Conservation (phyloP, 2,888 invertebrate species). For the Siphonodentalium dalli region DNA sequence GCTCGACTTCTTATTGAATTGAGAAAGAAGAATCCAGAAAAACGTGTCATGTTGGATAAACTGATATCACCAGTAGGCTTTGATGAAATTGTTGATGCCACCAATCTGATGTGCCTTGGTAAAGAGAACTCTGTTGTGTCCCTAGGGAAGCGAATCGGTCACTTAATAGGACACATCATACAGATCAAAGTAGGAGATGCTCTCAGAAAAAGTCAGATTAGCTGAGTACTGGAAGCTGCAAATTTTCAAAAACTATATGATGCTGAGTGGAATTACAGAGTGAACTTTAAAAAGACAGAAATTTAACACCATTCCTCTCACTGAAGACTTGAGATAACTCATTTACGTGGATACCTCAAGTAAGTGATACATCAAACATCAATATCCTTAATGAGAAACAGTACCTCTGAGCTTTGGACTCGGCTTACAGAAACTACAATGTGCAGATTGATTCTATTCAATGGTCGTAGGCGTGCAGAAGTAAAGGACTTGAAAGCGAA, state of each 20-base stretch:
- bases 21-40: background rate
- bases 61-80: conserved; percentile 18
- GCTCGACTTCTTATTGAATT: conserved; percentile 16
- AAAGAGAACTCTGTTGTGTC: conserved; percentile 13
- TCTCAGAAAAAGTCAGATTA: conserved; percentile 15
- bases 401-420: too few relatives aligned
- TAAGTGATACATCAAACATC: too few relatives aligned
- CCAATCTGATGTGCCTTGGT: conserved; percentile 11
- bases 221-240: conserved; percentile 6
- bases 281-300: too few relatives aligned
- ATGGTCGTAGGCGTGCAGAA: too few relatives aligned
- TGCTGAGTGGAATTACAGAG: conserved; percentile 27
- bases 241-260: conserved; percentile 20
- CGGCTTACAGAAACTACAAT: too few relatives aligned
- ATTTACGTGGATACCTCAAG: too few relatives aligned
- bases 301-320: too few relatives aligned
- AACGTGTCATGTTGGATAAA: conserved; percentile 5
- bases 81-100: conserved; percentile 16
- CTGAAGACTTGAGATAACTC: too few relatives aligned
- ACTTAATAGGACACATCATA: conserved; percentile 19
- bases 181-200: conserved; percentile 22
- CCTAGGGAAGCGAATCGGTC: conserved; percentile 18
- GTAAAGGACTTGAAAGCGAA: too few relatives aligned
- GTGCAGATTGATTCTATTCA: too few relatives aligned
- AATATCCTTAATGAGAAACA: too few relatives aligned